phyloP scores from a whole-genome alignment of 2,888 invertebrate species.

The Eupithecia subumbrata region DNA sequence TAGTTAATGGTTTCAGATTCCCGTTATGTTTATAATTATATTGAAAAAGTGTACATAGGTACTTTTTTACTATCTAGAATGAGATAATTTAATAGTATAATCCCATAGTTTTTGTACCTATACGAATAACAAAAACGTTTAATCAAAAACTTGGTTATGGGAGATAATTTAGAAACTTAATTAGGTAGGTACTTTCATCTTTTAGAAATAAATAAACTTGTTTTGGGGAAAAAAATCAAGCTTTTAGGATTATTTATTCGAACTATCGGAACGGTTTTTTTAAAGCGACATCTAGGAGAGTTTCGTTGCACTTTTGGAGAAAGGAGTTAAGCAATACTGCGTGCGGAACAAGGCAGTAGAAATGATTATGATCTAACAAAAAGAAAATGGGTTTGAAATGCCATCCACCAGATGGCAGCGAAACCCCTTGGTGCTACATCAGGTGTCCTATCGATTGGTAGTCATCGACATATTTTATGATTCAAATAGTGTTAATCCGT shows the following conservation, averaged over 20 bases:
- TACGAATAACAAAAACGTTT: background rate
- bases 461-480: too few species aligned
- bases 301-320: background rate
- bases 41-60: background rate
- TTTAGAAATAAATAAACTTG: too few species aligned
- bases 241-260: too few species aligned
- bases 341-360: background rate
- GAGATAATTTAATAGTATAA: background rate
- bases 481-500: too few species aligned
- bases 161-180: background rate
- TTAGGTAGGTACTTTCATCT: too few species aligned
- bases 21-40: background rate
- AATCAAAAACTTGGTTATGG: background rate
- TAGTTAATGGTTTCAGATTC: background rate
- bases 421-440: too few species aligned
- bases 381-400: background rate
- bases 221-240: too few species aligned
- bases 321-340: background rate
- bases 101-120: background rate
- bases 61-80: background rate
- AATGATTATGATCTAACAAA: background rate
- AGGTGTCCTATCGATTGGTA: too few species aligned
- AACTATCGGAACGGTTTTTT: background rate
- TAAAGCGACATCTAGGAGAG: constrained; percentile 9
- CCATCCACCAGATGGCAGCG: background rate